These are phyloP conservation scores for Paedocypris micromegethes DNA, from an alignment of 2,797 vertebrate genomes.

Conservation along the genomic window DNA sequence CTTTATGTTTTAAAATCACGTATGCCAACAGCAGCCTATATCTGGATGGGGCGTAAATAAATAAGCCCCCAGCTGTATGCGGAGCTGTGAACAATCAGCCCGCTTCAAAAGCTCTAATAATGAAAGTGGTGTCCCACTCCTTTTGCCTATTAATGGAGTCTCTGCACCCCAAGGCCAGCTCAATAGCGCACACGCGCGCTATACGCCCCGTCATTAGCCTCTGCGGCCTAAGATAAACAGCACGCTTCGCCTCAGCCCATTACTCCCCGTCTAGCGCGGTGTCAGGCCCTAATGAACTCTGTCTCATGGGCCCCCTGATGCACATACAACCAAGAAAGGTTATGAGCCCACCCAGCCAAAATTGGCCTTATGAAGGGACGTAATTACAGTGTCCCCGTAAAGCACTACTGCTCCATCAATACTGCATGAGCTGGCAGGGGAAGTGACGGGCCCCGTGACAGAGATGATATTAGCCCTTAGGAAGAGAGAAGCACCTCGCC, in stretches of 20 bases:
- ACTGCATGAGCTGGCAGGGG: slow-evolving; percentile 42
- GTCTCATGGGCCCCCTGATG: slow-evolving; percentile 41
- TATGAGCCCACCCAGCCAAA: slow-evolving; percentile 40
- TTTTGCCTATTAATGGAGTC: slow-evolving; percentile 49
- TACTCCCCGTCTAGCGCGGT: slow-evolving; percentile 65
- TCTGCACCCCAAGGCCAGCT: slow-evolving; percentile 27
- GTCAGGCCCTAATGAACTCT: slow-evolving; percentile 49
- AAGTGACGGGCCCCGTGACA: slow-evolving; percentile 15
- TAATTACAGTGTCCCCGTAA: slow-evolving; percentile 47
- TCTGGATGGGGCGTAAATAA: slow-evolving; percentile 45
- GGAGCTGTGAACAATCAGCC: slow-evolving; percentile 44
- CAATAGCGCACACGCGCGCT: slow-evolving; percentile 38
- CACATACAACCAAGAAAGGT: slow-evolving; percentile 35
- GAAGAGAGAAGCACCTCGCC: not conserved
- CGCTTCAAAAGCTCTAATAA: slow-evolving; percentile 45
- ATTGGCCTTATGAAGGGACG: slow-evolving; percentile 49
- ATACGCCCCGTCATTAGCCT: slow-evolving; percentile 59
- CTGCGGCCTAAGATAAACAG: slow-evolving; percentile 51
- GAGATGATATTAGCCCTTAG: slow-evolving; percentile 25
- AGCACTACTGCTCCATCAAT: slow-evolving; percentile 44
- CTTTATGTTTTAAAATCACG: not conserved
- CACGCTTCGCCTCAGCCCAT: slow-evolving; percentile 52
- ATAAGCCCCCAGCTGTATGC: slow-evolving; percentile 37
- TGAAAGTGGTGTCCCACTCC: slow-evolving; percentile 37
- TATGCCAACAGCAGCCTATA: slow-evolving; percentile 16